Base-by-base conservation (phyloP, 2,113 vertebrate genomes). In the Callorhinus ursinus region DNA sequence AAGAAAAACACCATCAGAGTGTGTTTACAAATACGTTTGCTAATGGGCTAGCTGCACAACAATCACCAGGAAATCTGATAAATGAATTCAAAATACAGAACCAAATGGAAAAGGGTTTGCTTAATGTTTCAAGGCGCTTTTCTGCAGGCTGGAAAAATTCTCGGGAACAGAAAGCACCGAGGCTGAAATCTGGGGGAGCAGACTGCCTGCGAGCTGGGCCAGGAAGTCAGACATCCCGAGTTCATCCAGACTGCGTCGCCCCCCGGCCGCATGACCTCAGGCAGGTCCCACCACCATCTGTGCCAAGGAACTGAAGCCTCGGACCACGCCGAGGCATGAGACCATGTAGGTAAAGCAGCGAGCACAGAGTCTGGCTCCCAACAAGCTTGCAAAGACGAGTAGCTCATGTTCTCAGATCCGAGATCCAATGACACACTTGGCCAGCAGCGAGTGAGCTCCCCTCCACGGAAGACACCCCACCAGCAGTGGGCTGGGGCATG, bases 321-420 rank as follows among this genome's bases (percentile, higher is more conserved):
- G 33, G 81, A 7, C 42, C 0, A 1, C 5, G 10, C 1, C 9
- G 16, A 6, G 1, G 1, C 7, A 1, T 0, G 22, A 46, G 33
- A 22, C 72, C 0, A 1, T 4, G 33, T 22, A 0, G 12, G 26
- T 1, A 7, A 7, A 6, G n/a, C n/a, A 1, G 67, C 0, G 1
- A 21, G 18, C 91, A 6, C 6, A 1, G 22, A 22, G 18, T 51
- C 86, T 0, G 59, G 55, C n/a, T 46, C n/a, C 8, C 26, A 8
- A 10, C 0, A 5, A 14, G n/a, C 57, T 5, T 2, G 0, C 49
- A 0, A 0, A 1, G 67, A 55, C 22, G 14, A 9, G 15, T 14
- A 36, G 65, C 65, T 6, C 0, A 2, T 1, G 4, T 11, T 4
- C 5, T 21, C 71, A 1, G 72, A n/a, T 21, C 61, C 1, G 0